phyloP scores from a whole-genome alignment of 2,113 vertebrate genomes.

The Hiodon tergisus region DNA sequence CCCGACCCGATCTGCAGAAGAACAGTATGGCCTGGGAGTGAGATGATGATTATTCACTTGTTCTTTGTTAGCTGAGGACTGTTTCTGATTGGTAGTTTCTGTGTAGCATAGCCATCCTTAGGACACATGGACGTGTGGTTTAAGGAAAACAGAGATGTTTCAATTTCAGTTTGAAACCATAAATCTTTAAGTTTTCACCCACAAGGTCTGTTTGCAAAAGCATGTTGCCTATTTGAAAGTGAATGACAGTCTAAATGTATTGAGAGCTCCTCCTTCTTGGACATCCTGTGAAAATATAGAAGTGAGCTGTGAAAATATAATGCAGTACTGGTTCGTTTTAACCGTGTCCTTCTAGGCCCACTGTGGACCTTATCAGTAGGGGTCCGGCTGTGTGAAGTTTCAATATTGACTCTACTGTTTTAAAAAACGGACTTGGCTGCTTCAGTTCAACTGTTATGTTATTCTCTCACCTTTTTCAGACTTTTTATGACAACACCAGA shows the following conservation, averaged over 20 bases:
- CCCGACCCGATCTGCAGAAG: conserved; percentile 17
- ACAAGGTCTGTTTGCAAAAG: background rate
- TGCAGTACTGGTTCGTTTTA: background rate
- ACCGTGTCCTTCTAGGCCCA: background rate
- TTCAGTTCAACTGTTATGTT: conserved; percentile 7
- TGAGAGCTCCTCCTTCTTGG: background rate
- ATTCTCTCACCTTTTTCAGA: conserved; percentile 13
- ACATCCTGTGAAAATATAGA: conserved; percentile 23
- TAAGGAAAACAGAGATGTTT: background rate
- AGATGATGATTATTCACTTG: conserved; percentile 9
- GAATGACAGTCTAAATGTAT: background rate
- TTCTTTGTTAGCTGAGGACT: background rate
- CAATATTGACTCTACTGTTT: conserved; percentile 24
- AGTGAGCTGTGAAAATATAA: conserved; percentile 17
- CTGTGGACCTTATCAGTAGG: conserved; percentile 19
- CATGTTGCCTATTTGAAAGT: background rate
- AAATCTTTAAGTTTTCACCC: conserved; percentile 4
- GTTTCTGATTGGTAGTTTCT: conserved; percentile 13
- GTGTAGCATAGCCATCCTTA: background rate
- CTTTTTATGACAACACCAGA: conserved; percentile 2
- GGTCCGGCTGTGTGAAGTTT: conserved; percentile 16
- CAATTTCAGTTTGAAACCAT: background rate
- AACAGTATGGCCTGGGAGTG: conserved; percentile 2
- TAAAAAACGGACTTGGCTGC: conserved; percentile 1
- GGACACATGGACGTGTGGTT: too few relatives aligned